A percentile compares a stretch with the other conserved stretches of the same genome.
Conservation (phyloP, 2,113 vertebrate species). For the Prietella phreatophila region DNA sequence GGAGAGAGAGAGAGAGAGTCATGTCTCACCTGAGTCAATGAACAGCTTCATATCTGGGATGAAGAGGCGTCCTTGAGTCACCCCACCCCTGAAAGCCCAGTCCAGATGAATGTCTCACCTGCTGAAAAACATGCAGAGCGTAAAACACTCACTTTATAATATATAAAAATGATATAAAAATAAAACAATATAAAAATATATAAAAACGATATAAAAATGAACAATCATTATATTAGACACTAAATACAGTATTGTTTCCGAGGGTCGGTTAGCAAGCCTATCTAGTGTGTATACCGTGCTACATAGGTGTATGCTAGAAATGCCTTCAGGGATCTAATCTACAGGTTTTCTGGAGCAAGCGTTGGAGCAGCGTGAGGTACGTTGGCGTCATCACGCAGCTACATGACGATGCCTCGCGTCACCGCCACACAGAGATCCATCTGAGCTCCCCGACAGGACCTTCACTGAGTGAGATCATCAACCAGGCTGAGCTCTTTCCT, state of each 20-base stretch:
- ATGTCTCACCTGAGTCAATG: constrained; percentile 42
- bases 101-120: background rate
- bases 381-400: no score
- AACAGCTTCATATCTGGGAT: constrained; percentile 44
- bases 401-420: no score
- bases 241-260: background rate
- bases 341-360: no score
- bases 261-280: background rate
- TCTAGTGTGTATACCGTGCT: background rate
- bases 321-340: no score
- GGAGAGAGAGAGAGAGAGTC: background rate
- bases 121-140: background rate
- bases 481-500: background rate
- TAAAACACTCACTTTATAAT: no score
- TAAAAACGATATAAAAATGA: no score
- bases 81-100: constrained; percentile 20
- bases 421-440: background rate
- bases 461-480: background rate
- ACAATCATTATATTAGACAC: no score
- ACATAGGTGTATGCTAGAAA: background rate
- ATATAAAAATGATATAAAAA: no score
- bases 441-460: background rate
- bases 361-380: no score
- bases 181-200: no score
- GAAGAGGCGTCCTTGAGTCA: background rate